Evolutionary conservation across 1,140 invertebrate species (phyloP).

Genomic region (Achatina immaculata): DNA sequence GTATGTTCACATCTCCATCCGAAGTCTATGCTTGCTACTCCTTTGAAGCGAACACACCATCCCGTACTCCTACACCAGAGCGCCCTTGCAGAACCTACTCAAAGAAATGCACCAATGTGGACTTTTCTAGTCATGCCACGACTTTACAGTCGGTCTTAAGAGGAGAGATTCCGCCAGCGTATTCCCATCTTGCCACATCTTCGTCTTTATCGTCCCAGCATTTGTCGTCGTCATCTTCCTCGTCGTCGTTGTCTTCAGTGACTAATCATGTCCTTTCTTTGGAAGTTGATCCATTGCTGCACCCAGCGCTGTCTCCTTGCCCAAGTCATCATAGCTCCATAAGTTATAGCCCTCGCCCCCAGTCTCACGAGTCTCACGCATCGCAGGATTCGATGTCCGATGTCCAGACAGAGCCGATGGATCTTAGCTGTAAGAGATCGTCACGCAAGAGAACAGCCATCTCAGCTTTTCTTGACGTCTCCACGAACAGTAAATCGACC

Average conservation of each 20-base stretch:
- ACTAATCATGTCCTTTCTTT: conserved; percentile 19
- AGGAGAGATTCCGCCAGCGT: conserved; percentile 61
- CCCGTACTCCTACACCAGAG: conserved; percentile 40
- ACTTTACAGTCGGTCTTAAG: conserved; percentile 63
- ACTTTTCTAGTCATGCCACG: conserved; percentile 36
- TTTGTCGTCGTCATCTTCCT: conserved; percentile 8
- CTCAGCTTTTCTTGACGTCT: conserved; percentile 33
- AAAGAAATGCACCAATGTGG: conserved; percentile 18
- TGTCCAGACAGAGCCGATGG: conserved; percentile 54
- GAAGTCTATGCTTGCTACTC: conserved; percentile 49
- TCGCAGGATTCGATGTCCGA: conserved; percentile 35
- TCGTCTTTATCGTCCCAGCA: conserved; percentile 20
- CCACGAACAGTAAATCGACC: conserved; percentile 20
- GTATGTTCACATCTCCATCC: conserved; percentile 40
- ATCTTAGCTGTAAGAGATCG: conserved; percentile 48
- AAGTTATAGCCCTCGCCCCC: conserved; percentile 32
- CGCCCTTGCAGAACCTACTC: not conserved
- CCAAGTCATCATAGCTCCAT: conserved; percentile 35
- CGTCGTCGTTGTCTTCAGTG: conserved; percentile 7
- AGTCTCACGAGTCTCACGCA: conserved; percentile 31
- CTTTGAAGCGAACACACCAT: conserved; percentile 40
- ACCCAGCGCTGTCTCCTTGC: conserved; percentile 20
- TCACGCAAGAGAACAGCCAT: conserved; percentile 27
- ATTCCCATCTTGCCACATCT: conserved; percentile 56
- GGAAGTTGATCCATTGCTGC: conserved; percentile 19